phyloP scores from a whole-genome alignment of 2,797 vertebrate genomes.

The Clarias laeviceps region DNA sequence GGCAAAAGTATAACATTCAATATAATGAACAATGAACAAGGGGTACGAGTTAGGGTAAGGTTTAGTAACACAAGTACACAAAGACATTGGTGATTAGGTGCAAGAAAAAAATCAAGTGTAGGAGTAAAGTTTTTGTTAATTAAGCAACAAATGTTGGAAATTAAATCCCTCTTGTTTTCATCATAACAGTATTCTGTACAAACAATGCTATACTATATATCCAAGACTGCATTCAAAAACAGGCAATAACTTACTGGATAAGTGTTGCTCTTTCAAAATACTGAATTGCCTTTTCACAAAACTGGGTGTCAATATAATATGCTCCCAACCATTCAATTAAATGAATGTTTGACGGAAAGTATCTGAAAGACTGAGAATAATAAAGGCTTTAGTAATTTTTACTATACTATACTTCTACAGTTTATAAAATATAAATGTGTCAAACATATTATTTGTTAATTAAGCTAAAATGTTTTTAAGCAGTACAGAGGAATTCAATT shows the following conservation, averaged over 20 bases:
- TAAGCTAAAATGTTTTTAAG: not conserved
- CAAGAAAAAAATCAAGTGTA: not conserved
- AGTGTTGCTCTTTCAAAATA: constrained; percentile 97
- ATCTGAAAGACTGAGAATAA: constrained; percentile 85
- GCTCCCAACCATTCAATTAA: constrained; percentile 97
- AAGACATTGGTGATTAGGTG: not conserved
- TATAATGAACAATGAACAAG: not conserved
- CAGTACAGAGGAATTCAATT: not conserved
- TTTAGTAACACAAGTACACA: not conserved
- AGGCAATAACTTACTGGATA: constrained; percentile 88
- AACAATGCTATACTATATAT: not conserved
- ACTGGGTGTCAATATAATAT: constrained; percentile 94
- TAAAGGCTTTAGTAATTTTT: not conserved
- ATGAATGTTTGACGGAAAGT: constrained; percentile 93
- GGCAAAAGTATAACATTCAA: not conserved
- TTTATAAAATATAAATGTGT: not conserved
- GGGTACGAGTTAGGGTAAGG: no score
- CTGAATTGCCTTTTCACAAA: constrained; percentile 97
- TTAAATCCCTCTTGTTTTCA: not conserved
- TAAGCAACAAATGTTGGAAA: not conserved
- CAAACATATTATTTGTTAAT: not conserved
- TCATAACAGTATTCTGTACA: not conserved
- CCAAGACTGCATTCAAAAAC: not conserved
- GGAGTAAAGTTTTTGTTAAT: not conserved
- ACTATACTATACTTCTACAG: not conserved